Evolutionary conservation across 2,888 invertebrate genomes (phyloP).

Genomic region (Caenorhabditis becei): DNA sequence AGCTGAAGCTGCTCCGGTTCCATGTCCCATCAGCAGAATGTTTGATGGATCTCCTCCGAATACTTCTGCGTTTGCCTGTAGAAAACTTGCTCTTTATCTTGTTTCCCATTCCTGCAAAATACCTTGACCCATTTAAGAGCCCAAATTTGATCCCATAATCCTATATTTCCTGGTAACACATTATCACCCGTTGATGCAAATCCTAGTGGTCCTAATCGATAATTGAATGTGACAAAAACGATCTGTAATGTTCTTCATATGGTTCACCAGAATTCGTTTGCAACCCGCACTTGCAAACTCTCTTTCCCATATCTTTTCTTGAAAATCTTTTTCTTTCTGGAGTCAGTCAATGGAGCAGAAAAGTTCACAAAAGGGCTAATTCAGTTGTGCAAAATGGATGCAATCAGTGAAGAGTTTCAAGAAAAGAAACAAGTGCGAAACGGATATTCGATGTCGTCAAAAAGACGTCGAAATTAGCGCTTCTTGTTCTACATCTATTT

Average conservation of each 20-base stretch:
- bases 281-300: not conserved
- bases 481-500: conserved; percentile 41
- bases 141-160: conserved; percentile 77
- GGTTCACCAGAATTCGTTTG: too few species aligned
- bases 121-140: conserved; percentile 80
- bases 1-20: conserved; percentile 80
- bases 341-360: conserved; percentile 29
- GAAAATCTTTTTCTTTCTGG: too few species aligned
- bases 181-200: conserved; percentile 81
- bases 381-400: conserved; percentile 16
- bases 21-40: conserved; percentile 80
- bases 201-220: conserved; percentile 89
- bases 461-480: conserved; percentile 38
- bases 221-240: conserved; percentile 94
- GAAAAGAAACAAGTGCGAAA: conserved; percentile 36
- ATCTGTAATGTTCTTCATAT: conserved; percentile 85
- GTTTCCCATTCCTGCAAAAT: not conserved
- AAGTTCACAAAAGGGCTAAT: conserved; percentile 56
- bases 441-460: conserved; percentile 49
- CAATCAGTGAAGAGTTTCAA: conserved; percentile 52
- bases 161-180: conserved; percentile 80
- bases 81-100: not conserved
- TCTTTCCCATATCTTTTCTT: conserved; percentile 2
- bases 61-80: conserved; percentile 75
- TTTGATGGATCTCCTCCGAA: conserved; percentile 81